phyloP scores from a whole-genome alignment of 2,113 vertebrate genomes.

The Amphilophus citrinellus region DNA sequence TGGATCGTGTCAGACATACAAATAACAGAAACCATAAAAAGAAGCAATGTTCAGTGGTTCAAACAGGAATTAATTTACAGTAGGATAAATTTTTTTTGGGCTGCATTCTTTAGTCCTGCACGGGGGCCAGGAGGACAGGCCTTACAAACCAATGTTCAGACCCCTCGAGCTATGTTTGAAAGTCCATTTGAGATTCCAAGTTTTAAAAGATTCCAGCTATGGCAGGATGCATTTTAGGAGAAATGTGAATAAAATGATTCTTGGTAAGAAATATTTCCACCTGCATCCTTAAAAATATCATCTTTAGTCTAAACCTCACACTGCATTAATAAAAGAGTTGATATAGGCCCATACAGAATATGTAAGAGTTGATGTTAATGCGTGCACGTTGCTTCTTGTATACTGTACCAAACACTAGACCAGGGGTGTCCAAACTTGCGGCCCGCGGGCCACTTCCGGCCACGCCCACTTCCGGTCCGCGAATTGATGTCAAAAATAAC shows the following conservation, averaged over 20 bases:
- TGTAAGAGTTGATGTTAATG: no score
- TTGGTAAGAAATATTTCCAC: not conserved
- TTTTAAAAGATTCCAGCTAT: not conserved
- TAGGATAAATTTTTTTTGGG: not conserved
- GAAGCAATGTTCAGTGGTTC: not conserved
- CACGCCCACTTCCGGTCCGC: no score
- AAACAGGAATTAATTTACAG: not conserved
- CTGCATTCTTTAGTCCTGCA: not conserved
- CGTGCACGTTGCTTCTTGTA: no score
- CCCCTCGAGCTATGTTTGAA: not conserved
- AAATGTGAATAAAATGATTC: no score
- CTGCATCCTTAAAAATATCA: not conserved
- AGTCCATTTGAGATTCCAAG: not conserved
- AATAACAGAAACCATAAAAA: constrained; percentile 6
- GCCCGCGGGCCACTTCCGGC: no score
- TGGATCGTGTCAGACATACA: not conserved
- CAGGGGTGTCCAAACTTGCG: no score
- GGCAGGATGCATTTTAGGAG: no score
- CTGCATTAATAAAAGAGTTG: not conserved
- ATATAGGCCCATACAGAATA: not conserved
- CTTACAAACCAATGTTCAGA: not conserved
- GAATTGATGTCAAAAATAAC: no score
- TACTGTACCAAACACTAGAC: not conserved
- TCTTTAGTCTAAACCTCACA: not conserved
- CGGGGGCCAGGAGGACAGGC: not conserved